Percentiles rank a stretch among this genome's conserved stretches.
Evolutionary conservation across 2,888 invertebrate genomes (phyloP).

Genomic region (Agrotis clavis): DNA sequence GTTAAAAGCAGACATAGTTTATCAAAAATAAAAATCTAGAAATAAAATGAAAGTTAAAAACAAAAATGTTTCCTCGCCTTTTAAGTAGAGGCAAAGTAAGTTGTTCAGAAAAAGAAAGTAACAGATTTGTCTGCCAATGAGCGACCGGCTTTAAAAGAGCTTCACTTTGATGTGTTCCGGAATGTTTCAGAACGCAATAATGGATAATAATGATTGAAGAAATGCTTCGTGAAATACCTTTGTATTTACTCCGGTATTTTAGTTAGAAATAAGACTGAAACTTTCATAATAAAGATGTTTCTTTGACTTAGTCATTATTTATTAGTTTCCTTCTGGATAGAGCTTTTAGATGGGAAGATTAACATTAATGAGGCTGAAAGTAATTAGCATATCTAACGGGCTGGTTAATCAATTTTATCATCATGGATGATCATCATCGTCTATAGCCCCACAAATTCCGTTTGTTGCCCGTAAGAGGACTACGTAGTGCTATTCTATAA

Average conservation of each 20-base stretch:
- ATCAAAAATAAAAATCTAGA: not conserved
- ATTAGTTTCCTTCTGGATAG: not conserved
- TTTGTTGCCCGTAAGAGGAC: too few relatives aligned
- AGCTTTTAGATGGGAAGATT: not conserved
- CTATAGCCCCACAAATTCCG: too few relatives aligned
- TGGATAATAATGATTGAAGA: slow-evolving; percentile 56
- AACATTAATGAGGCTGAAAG: not conserved
- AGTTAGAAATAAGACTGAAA: slow-evolving; percentile 18
- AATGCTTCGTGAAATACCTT: slow-evolving; percentile 41
- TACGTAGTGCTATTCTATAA: too few relatives aligned
- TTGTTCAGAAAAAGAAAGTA: slow-evolving; percentile 25
- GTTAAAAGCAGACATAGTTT: not conserved
- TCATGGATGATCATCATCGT: too few relatives aligned
- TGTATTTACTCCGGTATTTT: slow-evolving; percentile 27
- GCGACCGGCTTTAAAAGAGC: slow-evolving; percentile 30
- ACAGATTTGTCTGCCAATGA: slow-evolving; percentile 40
- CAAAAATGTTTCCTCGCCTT: not conserved
- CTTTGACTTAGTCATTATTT: not conserved
- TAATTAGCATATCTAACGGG: too few relatives aligned
- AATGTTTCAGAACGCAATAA: slow-evolving; percentile 59
- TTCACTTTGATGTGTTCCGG: slow-evolving; percentile 55
- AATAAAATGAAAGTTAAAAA: not conserved
- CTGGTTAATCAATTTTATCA: too few relatives aligned
- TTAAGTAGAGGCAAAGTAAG: slow-evolving; percentile 18
- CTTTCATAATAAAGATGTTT: not conserved